A percentile compares a stretch with the other conserved stretches of the same genome.
Conservation (phyloP, 2,113 vertebrate genomes). For the Eclectus roratus region DNA sequence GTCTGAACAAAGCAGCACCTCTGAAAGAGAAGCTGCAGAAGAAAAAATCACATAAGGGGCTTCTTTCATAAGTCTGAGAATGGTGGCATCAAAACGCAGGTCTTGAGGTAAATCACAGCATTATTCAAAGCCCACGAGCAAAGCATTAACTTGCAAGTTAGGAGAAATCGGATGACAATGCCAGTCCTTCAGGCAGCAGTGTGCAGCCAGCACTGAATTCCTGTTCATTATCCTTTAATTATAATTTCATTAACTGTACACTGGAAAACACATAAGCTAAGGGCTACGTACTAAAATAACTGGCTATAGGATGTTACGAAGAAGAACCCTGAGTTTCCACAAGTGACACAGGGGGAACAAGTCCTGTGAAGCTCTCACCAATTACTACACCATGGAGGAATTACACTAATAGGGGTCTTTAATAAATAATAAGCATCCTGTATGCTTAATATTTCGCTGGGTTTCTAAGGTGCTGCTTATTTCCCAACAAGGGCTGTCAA, state of each 20-base stretch:
- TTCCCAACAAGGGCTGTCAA: not conserved
- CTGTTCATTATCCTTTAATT: not conserved
- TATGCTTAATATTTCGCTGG: not conserved
- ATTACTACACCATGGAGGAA: not conserved
- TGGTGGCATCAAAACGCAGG: not conserved
- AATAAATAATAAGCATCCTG: not conserved
- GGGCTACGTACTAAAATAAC: not conserved
- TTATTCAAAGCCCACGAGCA: not conserved
- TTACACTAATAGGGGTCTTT: not conserved
- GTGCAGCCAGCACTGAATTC: not conserved
- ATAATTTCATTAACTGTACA: not conserved
- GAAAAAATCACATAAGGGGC: not conserved
- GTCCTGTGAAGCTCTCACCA: not conserved
- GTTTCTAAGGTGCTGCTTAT: conserved; percentile 2
- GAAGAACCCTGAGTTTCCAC: not conserved
- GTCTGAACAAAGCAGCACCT: not conserved
- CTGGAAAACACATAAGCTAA: not conserved
- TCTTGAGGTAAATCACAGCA: not conserved
- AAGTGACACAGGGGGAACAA: accelerated
- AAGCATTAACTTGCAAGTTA: not conserved
- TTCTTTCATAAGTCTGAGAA: not conserved
- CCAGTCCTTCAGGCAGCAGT: not conserved
- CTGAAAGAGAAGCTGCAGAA: not conserved
- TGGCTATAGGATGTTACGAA: not conserved
- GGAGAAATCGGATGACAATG: not conserved